phyloP scores from a whole-genome alignment of 2,797 vertebrate genomes.

The Hybognathus amarus region DNA sequence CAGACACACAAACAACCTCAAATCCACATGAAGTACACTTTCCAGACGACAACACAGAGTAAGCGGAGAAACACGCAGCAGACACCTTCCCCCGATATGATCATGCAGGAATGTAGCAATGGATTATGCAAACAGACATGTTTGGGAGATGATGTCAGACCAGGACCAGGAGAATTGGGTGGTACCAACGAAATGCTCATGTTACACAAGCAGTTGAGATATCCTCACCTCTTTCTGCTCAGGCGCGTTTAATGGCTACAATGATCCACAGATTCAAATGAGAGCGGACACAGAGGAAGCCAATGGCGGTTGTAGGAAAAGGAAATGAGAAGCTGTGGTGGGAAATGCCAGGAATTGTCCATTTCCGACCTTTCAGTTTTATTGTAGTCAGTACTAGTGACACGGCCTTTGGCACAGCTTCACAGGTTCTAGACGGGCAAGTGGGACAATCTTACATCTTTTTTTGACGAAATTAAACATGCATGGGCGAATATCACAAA shows the following conservation, averaged over 20 bases:
- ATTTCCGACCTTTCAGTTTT: slow-evolving; percentile 55
- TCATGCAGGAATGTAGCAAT: slow-evolving; percentile 77
- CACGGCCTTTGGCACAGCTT: slow-evolving; percentile 8
- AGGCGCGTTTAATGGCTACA: neutral
- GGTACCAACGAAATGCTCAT: slow-evolving; percentile 48
- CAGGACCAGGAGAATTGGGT: slow-evolving; percentile 60
- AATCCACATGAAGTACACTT: neutral
- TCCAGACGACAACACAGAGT: neutral
- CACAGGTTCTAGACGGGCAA: slow-evolving; percentile 11
- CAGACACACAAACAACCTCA: slow-evolving; percentile 18
- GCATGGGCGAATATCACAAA: neutral
- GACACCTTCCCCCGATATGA: slow-evolving; percentile 72
- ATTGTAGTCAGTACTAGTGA: slow-evolving; percentile 45
- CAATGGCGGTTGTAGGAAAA: slow-evolving; percentile 50
- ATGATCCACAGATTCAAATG: slow-evolving; percentile 23
- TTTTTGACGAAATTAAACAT: neutral
- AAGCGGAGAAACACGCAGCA: slow-evolving; percentile 25
- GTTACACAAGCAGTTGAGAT: slow-evolving; percentile 47
- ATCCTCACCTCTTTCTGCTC: slow-evolving; percentile 23
- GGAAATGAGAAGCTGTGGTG: slow-evolving; percentile 57
- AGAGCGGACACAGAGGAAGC: slow-evolving; percentile 39
- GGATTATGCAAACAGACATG: slow-evolving; percentile 76
- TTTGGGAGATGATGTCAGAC: slow-evolving; percentile 71
- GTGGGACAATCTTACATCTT: neutral
- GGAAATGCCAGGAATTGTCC: slow-evolving; percentile 60